Evolutionary conservation across 2,113 vertebrate species (phyloP).

Genomic region (Limnothrissa miodon): DNA sequence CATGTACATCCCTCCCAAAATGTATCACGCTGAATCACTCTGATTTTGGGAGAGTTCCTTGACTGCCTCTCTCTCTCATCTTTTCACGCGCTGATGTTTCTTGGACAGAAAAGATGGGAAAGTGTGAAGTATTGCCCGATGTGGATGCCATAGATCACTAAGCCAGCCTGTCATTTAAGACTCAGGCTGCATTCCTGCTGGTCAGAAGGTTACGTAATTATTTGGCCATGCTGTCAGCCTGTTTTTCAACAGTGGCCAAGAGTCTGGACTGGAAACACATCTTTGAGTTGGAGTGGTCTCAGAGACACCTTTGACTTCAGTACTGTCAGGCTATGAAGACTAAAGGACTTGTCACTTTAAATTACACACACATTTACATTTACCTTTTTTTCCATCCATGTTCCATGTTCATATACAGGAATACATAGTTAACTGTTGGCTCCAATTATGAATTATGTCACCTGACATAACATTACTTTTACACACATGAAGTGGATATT

Average conservation of each 20-base stretch:
- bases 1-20: no score
- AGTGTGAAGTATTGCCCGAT: neutral
- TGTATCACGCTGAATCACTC: no score
- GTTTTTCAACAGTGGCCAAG: neutral
- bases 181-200: conserved; percentile 35
- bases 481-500: neutral
- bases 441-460: no score
- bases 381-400: no score
- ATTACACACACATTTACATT: no score
- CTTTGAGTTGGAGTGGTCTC: neutral
- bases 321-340: neutral
- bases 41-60: no score
- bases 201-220: conserved; percentile 47
- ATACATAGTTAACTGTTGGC: no score
- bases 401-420: no score
- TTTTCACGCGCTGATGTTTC: neutral
- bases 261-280: neutral
- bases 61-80: no score
- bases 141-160: neutral
- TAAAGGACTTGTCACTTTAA: no score
- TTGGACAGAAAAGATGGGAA: neutral
- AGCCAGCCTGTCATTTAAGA: neutral
- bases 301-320: neutral
- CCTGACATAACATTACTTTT: neutral
- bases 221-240: conserved; percentile 12